Conservation (phyloP, 2,113 vertebrate genomes). For the Leucopsar rothschildi region DNA sequence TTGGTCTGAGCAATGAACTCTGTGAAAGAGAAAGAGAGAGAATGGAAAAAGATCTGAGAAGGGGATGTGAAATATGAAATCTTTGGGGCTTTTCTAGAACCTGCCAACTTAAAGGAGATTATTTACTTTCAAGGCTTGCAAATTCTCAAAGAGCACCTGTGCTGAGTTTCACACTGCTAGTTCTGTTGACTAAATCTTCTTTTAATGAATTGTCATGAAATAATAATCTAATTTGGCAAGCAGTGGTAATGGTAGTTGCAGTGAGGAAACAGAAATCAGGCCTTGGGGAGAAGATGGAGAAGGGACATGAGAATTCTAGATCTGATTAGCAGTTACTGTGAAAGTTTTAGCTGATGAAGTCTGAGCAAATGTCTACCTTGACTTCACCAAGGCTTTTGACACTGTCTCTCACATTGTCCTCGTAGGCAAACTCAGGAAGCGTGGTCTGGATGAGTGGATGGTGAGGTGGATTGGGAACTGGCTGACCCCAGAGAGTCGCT, state of each 20-base stretch:
- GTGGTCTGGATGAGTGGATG: not conserved
- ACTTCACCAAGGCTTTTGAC: not conserved
- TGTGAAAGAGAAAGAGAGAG: not conserved
- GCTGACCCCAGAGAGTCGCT: fast-evolving
- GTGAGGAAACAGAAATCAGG: not conserved
- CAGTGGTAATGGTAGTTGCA: not conserved
- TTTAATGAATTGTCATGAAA: not conserved
- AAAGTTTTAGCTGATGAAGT: not conserved
- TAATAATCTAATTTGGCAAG: not conserved
- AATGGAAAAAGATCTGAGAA: not conserved
- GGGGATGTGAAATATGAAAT: not conserved
- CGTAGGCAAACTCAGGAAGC: not conserved
- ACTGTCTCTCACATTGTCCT: not conserved
- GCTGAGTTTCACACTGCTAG: not conserved
- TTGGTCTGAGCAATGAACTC: not conserved
- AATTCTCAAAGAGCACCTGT: not conserved
- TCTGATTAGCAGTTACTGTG: not conserved
- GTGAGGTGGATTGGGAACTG: not conserved
- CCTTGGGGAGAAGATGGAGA: not conserved
- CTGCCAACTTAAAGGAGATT: not conserved
- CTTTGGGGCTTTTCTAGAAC: not conserved
- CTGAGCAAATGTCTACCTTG: not conserved
- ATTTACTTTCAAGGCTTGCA: slow-evolving; percentile 6
- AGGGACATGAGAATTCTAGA: not conserved
- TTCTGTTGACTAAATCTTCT: not conserved